Percentiles rank a stretch among this genome's conserved stretches.
phyloP scores from a whole-genome alignment of 1,140 invertebrate genomes.

The Zaprionus inermis region DNA sequence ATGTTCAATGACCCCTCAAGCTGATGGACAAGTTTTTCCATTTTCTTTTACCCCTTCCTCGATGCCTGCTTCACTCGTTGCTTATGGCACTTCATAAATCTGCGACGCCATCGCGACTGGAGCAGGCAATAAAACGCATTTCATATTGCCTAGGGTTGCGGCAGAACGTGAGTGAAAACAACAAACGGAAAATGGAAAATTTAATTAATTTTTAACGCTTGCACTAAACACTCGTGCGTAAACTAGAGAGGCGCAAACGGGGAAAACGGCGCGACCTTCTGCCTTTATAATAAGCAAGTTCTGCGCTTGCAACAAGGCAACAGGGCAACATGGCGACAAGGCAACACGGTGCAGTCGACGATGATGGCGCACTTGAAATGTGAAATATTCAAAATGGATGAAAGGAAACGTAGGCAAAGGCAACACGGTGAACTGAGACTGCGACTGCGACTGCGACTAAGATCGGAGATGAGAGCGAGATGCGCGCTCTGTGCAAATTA shows the following conservation, averaged over 20 bases:
- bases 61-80: slow-evolving; percentile 36
- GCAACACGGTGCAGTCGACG: slow-evolving; percentile 18
- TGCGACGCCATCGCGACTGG: slow-evolving; percentile 3
- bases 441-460: not conserved
- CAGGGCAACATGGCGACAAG: slow-evolving; percentile 14
- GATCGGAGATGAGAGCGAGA: slow-evolving; percentile 9
- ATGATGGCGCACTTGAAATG: slow-evolving; percentile 58
- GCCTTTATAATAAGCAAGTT: slow-evolving; percentile 35
- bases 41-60: not conserved
- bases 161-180: slow-evolving; percentile 25
- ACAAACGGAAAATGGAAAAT: slow-evolving; percentile 40
- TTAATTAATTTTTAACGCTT: slow-evolving; percentile 78
- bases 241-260: slow-evolving; percentile 37
- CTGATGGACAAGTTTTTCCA: not conserved
- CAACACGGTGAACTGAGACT: slow-evolving; percentile 48
- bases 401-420: slow-evolving; percentile 49
- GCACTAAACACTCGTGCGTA: slow-evolving; percentile 54
- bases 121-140: slow-evolving; percentile 38
- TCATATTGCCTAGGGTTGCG: slow-evolving; percentile 38
- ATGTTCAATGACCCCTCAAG: no score
- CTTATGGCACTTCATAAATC: slow-evolving; percentile 50
- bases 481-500: slow-evolving; percentile 53
- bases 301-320: slow-evolving; percentile 23
- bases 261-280: slow-evolving; percentile 21
- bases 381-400: slow-evolving; percentile 54